phyloP scores from a whole-genome alignment of 2,888 invertebrate genomes.

The Hermodice carunculata region DNA sequence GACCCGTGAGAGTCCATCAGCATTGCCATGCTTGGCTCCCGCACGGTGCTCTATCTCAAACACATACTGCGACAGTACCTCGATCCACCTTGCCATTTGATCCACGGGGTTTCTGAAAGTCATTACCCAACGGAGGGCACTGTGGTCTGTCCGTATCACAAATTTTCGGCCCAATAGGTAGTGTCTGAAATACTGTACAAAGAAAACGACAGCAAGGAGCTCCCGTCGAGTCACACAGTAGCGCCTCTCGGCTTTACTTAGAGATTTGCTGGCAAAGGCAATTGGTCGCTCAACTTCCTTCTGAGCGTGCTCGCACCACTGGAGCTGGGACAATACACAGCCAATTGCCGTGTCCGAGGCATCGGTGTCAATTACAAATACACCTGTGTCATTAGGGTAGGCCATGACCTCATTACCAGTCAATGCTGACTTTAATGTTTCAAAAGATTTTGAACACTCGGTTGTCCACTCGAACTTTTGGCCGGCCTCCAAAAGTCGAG shows the following conservation, averaged over 20 bases:
- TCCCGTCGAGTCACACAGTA: conserved; percentile 35
- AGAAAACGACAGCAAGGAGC: conserved; percentile 30
- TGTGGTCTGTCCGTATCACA: conserved; percentile 44
- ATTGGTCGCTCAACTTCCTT: conserved; percentile 27
- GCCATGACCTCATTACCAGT: conserved; percentile 26
- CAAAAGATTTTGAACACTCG: conserved; percentile 32
- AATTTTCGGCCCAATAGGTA: conserved; percentile 42
- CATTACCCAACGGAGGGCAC: conserved; percentile 37
- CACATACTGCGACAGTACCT: not conserved
- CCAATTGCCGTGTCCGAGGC: conserved; percentile 28
- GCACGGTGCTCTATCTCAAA: conserved; percentile 7
- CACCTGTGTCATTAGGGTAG: conserved; percentile 22
- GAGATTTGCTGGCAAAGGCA: conserved; percentile 32
- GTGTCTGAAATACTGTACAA: conserved; percentile 40
- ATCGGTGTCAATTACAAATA: conserved; percentile 35
- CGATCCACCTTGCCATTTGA: conserved; percentile 18
- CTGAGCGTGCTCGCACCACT: too few relatives aligned
- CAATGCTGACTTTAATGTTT: conserved; percentile 22
- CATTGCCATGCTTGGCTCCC: conserved; percentile 5
- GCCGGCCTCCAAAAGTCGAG: conserved; percentile 22
- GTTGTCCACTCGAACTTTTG: conserved; percentile 30
- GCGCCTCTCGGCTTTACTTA: conserved; percentile 22
- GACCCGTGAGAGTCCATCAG: conserved; percentile 20
- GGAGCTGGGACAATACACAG: conserved; percentile 31
- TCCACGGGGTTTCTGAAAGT: conserved; percentile 31